These are phyloP conservation scores for Gymnocheta viridis DNA, from an alignment of 2,888 invertebrate species.

Conservation along the genomic window DNA sequence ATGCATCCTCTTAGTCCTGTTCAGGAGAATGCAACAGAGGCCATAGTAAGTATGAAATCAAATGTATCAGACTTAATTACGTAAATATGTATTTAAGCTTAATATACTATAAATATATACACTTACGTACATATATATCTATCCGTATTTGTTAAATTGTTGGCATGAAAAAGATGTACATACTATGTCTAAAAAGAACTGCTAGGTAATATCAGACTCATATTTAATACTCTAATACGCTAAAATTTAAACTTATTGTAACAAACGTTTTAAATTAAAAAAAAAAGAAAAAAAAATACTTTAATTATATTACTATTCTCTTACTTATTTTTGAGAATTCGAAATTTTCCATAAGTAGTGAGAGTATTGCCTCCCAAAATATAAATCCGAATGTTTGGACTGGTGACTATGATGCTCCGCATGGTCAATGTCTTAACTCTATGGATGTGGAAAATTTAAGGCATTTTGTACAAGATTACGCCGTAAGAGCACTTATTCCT, in stretches of 20 bases:
- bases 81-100: no score
- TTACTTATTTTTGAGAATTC: conserved; percentile 76
- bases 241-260: no score
- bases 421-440: conserved; percentile 89
- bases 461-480: conserved; percentile 93
- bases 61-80: no score
- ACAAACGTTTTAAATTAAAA: no score
- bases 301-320: conserved; percentile 3
- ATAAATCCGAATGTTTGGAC: conserved; percentile 85
- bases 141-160: no score
- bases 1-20: conserved; percentile 90
- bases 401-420: conserved; percentile 83
- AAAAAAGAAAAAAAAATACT: neutral
- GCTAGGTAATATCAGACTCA: no score
- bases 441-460: conserved; percentile 93
- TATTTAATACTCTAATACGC: no score
- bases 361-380: conserved; percentile 83
- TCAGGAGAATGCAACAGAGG: conserved; percentile 85
- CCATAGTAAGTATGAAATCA: conserved; percentile 79
- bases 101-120: no score
- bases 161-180: no score
- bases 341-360: conserved; percentile 83
- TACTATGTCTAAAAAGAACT: no score
- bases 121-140: no score
- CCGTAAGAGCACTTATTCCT: conserved; percentile 92